These are phyloP conservation scores for Cnemophilus loriae DNA, from an alignment of 2,113 vertebrate species.

Conservation along the genomic window DNA sequence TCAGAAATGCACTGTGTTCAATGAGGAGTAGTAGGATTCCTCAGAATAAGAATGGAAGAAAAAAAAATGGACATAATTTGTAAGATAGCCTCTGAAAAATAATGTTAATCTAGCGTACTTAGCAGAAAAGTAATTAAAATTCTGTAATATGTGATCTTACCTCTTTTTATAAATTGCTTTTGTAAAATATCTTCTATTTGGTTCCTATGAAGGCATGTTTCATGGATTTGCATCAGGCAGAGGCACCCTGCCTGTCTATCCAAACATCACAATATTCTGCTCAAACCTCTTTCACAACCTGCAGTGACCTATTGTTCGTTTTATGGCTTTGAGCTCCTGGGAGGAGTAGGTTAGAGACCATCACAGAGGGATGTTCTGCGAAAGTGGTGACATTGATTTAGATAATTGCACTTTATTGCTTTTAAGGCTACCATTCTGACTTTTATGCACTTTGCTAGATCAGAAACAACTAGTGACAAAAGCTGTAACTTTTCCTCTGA, in stretches of 20 bases:
- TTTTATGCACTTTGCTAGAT: not conserved
- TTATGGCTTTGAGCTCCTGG: not conserved
- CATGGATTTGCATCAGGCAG: not conserved
- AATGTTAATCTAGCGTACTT: not conserved
- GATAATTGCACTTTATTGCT: not conserved
- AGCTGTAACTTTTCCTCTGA: not conserved
- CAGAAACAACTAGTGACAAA: not conserved
- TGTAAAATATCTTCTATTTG: not conserved
- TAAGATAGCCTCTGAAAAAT: not conserved
- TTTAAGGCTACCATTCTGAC: not conserved
- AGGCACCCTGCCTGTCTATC: not conserved
- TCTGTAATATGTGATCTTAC: not conserved
- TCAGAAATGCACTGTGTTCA: not conserved
- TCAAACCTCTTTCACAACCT: not conserved
- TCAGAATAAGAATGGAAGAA: not conserved
- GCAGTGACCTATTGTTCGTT: not conserved
- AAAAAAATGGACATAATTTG: not conserved
- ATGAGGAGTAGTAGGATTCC: not conserved
- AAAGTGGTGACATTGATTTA: not conserved
- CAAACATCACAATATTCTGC: not conserved
- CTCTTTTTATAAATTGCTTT: not conserved
- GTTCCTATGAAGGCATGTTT: not conserved
- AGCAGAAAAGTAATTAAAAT: not conserved
- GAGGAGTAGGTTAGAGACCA: not conserved
- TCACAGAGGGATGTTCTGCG: not conserved